Conservation (phyloP, 2,888 invertebrate genomes). For the Macroteleia sp. region DNA sequence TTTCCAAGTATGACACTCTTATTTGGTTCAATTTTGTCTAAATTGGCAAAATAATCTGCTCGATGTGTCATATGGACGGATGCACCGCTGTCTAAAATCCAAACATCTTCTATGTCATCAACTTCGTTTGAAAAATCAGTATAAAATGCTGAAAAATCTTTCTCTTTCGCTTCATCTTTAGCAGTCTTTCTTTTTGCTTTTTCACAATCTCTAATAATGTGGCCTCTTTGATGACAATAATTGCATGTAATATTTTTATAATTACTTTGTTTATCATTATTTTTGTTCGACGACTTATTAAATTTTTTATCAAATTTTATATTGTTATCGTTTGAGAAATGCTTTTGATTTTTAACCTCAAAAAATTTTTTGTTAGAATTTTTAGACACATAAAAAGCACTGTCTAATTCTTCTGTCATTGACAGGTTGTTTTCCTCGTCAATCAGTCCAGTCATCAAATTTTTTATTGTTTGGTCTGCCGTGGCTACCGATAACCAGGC, state of each 20-base stretch:
- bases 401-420: neutral
- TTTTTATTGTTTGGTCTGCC: slow-evolving; percentile 1
- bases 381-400: neutral
- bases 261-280: neutral
- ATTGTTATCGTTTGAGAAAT: neutral
- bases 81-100: slow-evolving; percentile 60
- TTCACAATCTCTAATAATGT: neutral
- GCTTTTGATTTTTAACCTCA: neutral
- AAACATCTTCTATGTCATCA: slow-evolving; percentile 14
- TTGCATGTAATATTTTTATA: neutral
- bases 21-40: slow-evolving; percentile 6
- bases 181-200: neutral
- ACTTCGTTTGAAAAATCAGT: neutral
- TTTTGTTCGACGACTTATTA: neutral
- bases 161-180: neutral
- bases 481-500: no score
- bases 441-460: neutral
- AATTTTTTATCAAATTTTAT: neutral
- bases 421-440: neutral
- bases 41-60: slow-evolving; percentile 31
- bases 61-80: slow-evolving; percentile 55
- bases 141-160: neutral
- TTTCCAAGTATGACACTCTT: slow-evolving; percentile 33
- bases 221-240: neutral
- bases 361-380: neutral